A percentile compares a stretch with the other conserved stretches of the same genome.
phyloP scores from a whole-genome alignment of 2,113 vertebrate species.

The Rhea pennata region DNA sequence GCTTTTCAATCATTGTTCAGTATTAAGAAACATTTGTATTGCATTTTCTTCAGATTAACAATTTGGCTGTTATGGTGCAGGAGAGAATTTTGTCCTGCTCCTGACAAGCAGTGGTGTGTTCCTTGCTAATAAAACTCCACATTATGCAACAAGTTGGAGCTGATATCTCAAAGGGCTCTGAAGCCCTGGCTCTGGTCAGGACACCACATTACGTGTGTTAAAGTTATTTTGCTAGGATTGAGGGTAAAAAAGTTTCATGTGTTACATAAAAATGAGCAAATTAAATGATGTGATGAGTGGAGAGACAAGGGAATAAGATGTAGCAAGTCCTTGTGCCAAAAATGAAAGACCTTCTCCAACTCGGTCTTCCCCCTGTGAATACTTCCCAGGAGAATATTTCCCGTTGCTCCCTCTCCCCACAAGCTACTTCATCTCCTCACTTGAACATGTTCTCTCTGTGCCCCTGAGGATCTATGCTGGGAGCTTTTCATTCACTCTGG shows the following conservation, averaged over 20 bases:
- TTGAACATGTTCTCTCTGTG: not conserved
- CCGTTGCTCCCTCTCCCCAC: fast-evolving
- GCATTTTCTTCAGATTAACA: not conserved
- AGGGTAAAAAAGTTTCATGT: not conserved
- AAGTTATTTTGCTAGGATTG: not conserved
- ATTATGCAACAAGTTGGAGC: not conserved
- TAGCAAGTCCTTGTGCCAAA: not conserved
- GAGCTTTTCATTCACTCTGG: not conserved
- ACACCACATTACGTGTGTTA: not conserved
- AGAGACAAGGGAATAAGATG: not conserved
- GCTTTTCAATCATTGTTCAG: not conserved
- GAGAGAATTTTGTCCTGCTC: not conserved
- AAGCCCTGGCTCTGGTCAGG: not conserved
- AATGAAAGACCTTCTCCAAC: not conserved
- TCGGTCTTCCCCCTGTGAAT: not conserved
- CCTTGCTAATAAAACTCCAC: fast-evolving
- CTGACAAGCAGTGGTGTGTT: not conserved
- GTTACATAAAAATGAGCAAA: not conserved
- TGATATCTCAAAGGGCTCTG: not conserved
- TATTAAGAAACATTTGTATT: not conserved
- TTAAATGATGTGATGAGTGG: not conserved
- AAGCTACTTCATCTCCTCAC: fast-evolving
- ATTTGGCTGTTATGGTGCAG: not conserved
- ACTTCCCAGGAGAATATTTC: not conserved
- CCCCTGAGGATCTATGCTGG: not conserved